Conservation (phyloP, 2,797 vertebrate genomes). For the Chaetophractus vellerosus region DNA sequence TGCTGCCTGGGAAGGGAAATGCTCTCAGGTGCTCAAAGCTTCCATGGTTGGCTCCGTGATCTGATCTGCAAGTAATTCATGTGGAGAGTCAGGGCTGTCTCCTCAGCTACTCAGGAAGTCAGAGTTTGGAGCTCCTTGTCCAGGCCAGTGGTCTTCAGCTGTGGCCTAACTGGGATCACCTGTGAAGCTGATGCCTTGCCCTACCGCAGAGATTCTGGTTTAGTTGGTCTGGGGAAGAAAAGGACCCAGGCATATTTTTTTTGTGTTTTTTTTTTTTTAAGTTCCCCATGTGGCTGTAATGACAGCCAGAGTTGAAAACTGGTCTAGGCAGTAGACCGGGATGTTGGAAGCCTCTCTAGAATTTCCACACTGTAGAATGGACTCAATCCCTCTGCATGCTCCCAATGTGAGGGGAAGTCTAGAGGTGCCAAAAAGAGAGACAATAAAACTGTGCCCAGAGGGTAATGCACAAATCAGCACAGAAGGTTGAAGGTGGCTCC, state of each 20-base stretch:
- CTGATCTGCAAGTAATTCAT: background rate
- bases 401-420: background rate
- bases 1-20: background rate
- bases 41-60: background rate
- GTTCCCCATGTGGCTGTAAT: background rate
- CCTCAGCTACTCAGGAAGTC: background rate
- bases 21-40: background rate
- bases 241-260: background rate
- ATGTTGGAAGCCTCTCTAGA: background rate
- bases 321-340: background rate
- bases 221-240: background rate
- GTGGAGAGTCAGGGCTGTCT: background rate
- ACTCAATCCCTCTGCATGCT: background rate
- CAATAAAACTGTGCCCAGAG: background rate
- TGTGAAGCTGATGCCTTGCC: background rate
- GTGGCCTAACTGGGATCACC: background rate
- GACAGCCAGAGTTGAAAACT: background rate
- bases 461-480: conserved; percentile 1
- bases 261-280: too few relatives aligned
- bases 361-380: background rate
- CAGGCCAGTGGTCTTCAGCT: background rate
- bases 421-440: background rate
- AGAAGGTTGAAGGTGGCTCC: background rate
- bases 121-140: background rate
- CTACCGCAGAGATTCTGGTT: background rate